These are phyloP conservation scores for Panopea generosa DNA, from an alignment of 2,888 invertebrate genomes.

Conservation along the genomic window DNA sequence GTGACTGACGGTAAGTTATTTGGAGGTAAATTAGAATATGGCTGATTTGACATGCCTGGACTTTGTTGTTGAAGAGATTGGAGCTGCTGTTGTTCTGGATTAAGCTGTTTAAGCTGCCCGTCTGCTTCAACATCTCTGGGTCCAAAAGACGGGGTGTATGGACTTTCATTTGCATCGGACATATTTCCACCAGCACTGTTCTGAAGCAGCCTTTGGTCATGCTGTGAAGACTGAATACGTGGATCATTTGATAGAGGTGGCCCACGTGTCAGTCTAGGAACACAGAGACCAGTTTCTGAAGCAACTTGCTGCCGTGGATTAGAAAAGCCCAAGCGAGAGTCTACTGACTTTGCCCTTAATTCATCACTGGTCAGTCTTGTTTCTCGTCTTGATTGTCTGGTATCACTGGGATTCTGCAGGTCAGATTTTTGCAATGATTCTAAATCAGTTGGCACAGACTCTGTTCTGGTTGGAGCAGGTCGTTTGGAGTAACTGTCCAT, in stretches of 20 bases:
- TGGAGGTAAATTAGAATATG: neutral
- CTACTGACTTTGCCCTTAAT: neutral
- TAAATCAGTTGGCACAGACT: slow-evolving; percentile 6
- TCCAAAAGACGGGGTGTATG: slow-evolving; percentile 48
- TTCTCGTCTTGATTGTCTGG: slow-evolving; percentile 5
- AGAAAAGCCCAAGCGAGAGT: slow-evolving; percentile 9
- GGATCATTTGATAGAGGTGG: slow-evolving; percentile 19
- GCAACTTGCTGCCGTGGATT: neutral
- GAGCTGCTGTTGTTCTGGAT: slow-evolving; percentile 5
- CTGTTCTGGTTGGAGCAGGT: slow-evolving; percentile 13
- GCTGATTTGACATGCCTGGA: neutral
- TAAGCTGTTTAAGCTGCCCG: slow-evolving; percentile 3
- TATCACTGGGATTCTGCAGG: slow-evolving; percentile 2
- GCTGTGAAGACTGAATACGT: neutral
- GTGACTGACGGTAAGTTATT: neutral
- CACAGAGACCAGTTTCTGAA: slow-evolving; percentile 15
- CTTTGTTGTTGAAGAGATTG: neutral
- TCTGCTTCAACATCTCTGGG: slow-evolving; percentile 29
- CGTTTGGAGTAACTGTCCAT: slow-evolving; percentile 52
- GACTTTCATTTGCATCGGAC: neutral
- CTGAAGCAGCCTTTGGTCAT: slow-evolving; percentile 20
- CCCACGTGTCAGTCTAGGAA: slow-evolving; percentile 37
- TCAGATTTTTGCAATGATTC: neutral
- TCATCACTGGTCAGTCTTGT: neutral
- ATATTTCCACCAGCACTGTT: neutral